Evolutionary conservation across 2,113 vertebrate species (phyloP).

Genomic region (Siphamia tubifer): DNA sequence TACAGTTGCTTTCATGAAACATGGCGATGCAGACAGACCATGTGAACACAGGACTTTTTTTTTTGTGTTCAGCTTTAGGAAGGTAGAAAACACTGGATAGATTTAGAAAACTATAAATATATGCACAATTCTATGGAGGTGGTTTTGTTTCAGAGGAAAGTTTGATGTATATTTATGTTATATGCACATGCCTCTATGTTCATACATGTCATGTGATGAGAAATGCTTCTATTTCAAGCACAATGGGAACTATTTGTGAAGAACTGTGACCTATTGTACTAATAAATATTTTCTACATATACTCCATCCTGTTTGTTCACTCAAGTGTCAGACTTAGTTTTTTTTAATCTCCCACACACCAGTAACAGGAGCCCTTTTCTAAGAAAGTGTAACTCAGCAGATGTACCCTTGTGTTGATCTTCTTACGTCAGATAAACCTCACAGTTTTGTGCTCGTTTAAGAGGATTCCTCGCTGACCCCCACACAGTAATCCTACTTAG

Average conservation of each 20-base stretch:
- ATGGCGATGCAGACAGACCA: neutral
- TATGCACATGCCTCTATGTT: conserved; percentile 76
- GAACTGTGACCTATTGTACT: conserved; percentile 88
- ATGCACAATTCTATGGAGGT: conserved; percentile 74
- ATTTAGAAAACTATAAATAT: neutral
- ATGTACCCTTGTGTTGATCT: conserved; percentile 54
- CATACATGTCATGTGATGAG: conserved; percentile 78
- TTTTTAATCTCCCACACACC: neutral
- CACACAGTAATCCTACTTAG: conserved; percentile 51
- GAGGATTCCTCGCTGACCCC: conserved; percentile 61
- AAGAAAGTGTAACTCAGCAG: conserved; percentile 61
- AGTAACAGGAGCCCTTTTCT: conserved; percentile 8
- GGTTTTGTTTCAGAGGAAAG: conserved; percentile 62
- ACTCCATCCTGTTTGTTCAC: neutral
- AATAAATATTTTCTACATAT: conserved; percentile 93
- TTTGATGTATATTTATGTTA: conserved; percentile 53
- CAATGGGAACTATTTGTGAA: conserved; percentile 92
- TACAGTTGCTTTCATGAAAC: conserved; percentile 68
- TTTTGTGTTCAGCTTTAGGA: conserved; percentile 84
- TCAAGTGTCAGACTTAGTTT: neutral
- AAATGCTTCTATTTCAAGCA: conserved; percentile 92
- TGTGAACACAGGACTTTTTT: conserved; percentile 78
- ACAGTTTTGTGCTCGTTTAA: conserved; percentile 61
- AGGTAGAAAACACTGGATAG: conserved; percentile 46
- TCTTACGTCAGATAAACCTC: conserved; percentile 57